These are phyloP conservation scores for Esox lucius DNA, from an alignment of 2,797 vertebrate species.

Conservation along the genomic window DNA sequence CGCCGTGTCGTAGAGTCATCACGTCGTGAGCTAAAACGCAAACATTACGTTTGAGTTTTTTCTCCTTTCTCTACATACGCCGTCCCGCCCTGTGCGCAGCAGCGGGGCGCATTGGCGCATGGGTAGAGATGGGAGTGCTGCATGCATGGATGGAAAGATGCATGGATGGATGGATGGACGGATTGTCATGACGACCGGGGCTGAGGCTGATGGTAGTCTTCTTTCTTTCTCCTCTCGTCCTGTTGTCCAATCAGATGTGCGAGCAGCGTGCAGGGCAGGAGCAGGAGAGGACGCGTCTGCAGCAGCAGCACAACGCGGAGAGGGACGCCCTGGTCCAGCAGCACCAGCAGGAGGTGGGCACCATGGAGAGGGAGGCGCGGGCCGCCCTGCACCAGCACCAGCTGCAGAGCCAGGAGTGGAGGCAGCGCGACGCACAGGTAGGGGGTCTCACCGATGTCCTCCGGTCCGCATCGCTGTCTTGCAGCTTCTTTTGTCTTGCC, in stretches of 20 bases:
- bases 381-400: conserved; percentile 88
- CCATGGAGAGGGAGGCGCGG: conserved; percentile 86
- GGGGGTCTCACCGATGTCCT: conserved; percentile 60
- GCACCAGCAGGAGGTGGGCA: conserved; percentile 87
- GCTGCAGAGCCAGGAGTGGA: conserved; percentile 86
- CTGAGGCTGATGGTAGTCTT: conserved; percentile 74
- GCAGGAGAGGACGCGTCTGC: conserved; percentile 96
- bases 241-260: conserved; percentile 99
- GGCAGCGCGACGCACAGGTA: conserved; percentile 92
- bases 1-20: conserved; percentile 72
- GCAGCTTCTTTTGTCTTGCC: conserved; percentile 56
- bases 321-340: conserved; percentile 93
- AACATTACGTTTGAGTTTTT: conserved; percentile 34
- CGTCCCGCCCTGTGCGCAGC: conserved; percentile 28
- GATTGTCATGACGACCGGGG: conserved; percentile 99
- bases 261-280: conserved; percentile 96
- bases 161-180: conserved; percentile 78
- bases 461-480: conserved; percentile 58
- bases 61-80: background rate
- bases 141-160: conserved; percentile 36
- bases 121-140: conserved; percentile 34
- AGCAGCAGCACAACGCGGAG: conserved; percentile 90
- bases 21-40: conserved; percentile 68
- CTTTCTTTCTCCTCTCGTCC: conserved; percentile 81
- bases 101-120: conserved; percentile 13